phyloP scores from a whole-genome alignment of 1,140 invertebrate species.

The Drosophila dunni region DNA sequence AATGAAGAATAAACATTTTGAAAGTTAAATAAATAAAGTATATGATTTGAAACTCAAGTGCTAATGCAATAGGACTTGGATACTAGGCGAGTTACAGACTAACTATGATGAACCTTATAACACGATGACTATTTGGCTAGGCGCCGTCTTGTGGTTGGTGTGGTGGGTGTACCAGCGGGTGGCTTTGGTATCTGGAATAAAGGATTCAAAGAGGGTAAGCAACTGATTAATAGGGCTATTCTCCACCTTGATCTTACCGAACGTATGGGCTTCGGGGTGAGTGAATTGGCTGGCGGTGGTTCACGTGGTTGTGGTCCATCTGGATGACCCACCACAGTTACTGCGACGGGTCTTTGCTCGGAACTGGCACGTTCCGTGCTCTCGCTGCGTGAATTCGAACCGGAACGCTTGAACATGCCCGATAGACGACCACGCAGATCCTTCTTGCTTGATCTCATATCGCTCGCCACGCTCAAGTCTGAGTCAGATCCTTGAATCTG shows the following conservation, averaged over 20 bases:
- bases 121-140: constrained; percentile 67
- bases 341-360: constrained; percentile 76
- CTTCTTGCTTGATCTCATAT: constrained; percentile 88
- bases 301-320: constrained; percentile 76
- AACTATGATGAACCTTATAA: constrained; percentile 62
- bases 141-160: constrained; percentile 76
- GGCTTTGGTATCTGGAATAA: constrained; percentile 74
- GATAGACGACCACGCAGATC: constrained; percentile 92
- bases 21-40: constrained; percentile 47
- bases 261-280: constrained; percentile 79
- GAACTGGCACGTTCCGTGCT: constrained; percentile 72
- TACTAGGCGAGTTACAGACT: constrained; percentile 34
- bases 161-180: constrained; percentile 74
- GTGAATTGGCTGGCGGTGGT: constrained; percentile 77
- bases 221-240: neutral
- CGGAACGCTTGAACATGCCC: constrained; percentile 91
- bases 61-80: constrained; percentile 23
- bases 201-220: too few relatives aligned
- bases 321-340: constrained; percentile 75
- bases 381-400: constrained; percentile 77
- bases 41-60: constrained; percentile 36
- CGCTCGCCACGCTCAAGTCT: constrained; percentile 89
- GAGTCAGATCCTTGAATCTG: constrained; percentile 90
- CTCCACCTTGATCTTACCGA: constrained; percentile 52
- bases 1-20: constrained; percentile 42